phyloP scores from a whole-genome alignment of 2,797 vertebrate species.

The Emys orbicularis region DNA sequence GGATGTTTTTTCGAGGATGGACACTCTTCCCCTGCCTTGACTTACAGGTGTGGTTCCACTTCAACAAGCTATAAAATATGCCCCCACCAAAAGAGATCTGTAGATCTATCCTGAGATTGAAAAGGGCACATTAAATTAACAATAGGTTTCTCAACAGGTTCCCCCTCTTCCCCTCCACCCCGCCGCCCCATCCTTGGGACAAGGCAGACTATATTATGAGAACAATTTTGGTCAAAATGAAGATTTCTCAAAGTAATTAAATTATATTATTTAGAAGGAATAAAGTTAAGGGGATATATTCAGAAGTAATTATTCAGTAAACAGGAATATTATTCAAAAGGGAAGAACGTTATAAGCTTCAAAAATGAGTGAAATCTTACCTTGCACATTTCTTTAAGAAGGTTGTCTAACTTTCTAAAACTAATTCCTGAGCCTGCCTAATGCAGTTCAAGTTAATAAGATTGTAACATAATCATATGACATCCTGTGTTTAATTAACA shows the following conservation, averaged over 20 bases:
- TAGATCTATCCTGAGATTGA: background rate
- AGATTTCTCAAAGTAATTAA: background rate
- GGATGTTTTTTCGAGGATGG: background rate
- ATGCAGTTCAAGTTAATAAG: background rate
- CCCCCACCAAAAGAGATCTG: background rate
- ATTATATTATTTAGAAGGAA: background rate
- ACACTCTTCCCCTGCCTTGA: background rate
- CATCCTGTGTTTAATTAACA: background rate
- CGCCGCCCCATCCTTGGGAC: too few relatives aligned
- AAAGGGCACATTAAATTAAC: background rate
- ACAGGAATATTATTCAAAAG: background rate
- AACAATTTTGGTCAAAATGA: background rate
- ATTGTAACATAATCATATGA: background rate
- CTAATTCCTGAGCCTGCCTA: background rate
- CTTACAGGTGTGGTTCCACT: background rate
- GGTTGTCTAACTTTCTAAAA: background rate
- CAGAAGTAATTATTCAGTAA: background rate
- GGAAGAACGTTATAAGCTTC: background rate
- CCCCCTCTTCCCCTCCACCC: background rate
- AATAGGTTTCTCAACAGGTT: background rate
- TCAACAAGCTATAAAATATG: background rate
- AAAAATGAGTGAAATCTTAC: background rate
- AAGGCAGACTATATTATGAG: background rate
- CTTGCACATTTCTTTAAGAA: background rate
- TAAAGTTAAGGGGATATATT: background rate